Base-by-base conservation (phyloP, 2,797 vertebrate genomes). In the Prionace glauca region DNA sequence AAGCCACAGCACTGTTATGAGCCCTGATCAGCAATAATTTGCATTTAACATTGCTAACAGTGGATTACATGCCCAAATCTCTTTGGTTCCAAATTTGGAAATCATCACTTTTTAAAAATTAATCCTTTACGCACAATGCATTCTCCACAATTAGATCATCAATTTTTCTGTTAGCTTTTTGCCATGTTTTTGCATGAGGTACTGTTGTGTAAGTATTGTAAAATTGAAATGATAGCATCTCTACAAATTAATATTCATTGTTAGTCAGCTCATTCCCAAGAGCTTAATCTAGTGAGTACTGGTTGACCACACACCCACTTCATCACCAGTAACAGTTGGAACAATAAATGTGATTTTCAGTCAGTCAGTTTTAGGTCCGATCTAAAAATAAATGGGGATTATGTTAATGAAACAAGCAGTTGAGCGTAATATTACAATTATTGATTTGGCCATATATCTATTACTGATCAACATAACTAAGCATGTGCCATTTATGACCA, bases 331-430 rank as follows among this genome's bases (percentile, higher is more conserved):
- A 71, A 71, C 36, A 72, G n/a, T 14, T 93, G 11, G 67, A 69
- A 45, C n/a, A n/a, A 93, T 41, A 7, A 41, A 10, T 24, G 9
- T 67, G 62, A 67, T 71, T 93, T 41, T 71, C 65, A 93, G 71
- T 36, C 67, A 71, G 65, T 7, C 22, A 50, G 92, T 69, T 45
- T 32, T 26, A 72, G 67, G 12, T 11, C 22, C 14, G 45, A 69
- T 32, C 22, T 50, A 45, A 11, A 12, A 91, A 71, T 29, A 69
- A 9, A 12, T 94, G 67, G 20, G 22, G 36, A 72, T 22, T n/a
- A 92, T 69, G 41, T 71, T 94, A 41, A 36, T 94, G 36, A 94
- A 94, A 94, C 72, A 69, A 41, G 60, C 90, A 36, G 60, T 65
- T 14, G n/a, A 32, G n/a, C 88, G 45, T 71, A 24, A 71, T n/a